A percentile compares a stretch with the other conserved stretches of the same genome.
phyloP scores from a whole-genome alignment of 30 jellyfish, hydroid and myxozoan species.

The Euphysa ruthae region DNA sequence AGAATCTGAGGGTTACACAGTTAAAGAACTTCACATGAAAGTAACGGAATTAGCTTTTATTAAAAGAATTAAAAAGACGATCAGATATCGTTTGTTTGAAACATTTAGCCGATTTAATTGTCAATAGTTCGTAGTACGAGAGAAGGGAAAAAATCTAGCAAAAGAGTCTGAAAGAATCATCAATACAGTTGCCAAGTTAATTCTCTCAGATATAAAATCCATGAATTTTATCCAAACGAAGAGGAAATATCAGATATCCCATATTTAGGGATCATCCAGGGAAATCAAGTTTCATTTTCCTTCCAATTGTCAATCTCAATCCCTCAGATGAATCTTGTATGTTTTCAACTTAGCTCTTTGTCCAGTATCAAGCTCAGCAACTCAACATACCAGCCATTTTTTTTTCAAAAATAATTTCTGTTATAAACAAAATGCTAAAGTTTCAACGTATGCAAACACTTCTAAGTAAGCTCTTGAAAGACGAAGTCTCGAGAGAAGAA shows the following conservation, averaged over 20 bases:
- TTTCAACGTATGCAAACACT: too few species aligned
- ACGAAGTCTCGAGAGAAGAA: too few species aligned
- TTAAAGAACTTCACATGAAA: slow-evolving; percentile 1
- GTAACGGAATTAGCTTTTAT: background rate
- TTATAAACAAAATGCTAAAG: too few species aligned
- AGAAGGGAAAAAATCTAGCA: background rate
- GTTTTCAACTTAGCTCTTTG: too few species aligned
- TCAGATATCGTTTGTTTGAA: slow-evolving; percentile 3
- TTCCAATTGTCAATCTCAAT: too few species aligned
- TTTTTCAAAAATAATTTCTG: too few species aligned
- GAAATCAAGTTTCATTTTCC: too few species aligned
- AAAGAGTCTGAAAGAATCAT: slow-evolving; percentile 11
- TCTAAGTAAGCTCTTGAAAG: too few species aligned
- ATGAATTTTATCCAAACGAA: background rate
- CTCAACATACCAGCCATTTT: too few species aligned
- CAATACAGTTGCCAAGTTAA: background rate
- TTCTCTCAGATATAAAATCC: background rate
- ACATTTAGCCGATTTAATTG: background rate
- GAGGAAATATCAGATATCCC: background rate
- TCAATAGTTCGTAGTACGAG: background rate
- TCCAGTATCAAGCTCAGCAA: too few species aligned
- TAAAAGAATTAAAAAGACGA: background rate
- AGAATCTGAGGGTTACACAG: background rate
- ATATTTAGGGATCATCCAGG: too few species aligned
- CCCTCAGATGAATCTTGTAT: too few species aligned